Evolutionary conservation across 2,113 vertebrate genomes (phyloP), one percentile per base, ranked within the genome.

Genomic region (Hiodon alosoides): DNA sequence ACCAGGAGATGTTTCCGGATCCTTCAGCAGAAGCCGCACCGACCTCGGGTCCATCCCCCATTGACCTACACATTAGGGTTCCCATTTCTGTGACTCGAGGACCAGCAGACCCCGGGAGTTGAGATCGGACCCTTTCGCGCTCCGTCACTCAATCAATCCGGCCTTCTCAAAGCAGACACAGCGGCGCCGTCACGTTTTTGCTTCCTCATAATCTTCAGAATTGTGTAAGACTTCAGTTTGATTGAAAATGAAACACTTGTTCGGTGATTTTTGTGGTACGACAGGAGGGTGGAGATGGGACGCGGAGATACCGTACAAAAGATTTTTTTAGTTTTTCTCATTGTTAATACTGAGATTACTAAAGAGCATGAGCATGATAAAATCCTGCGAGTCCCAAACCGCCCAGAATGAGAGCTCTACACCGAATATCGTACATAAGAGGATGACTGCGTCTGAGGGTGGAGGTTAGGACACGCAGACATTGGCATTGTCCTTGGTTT

Each of bases 401-500:
- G 31, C 55, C 55, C 58, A 55, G 61, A 46, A 74, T 55, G 17
- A 57, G 61, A 65, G 64, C 47, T 54, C 68, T 47, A 68, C 73
- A 75, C 55, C 8, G 65, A 71, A 53, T 50, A 60, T 72, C 64
- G 10, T 69, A 73, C 69, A 72, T 50, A 75, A 59, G 51, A 78
- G 50, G 69, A 67, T 70, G 52, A 57, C 4, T 62, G 58, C 60
- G 46, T 79, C 31, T 79, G 80, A 82, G 79, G 77, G 77, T 82
- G 80, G 77, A 74, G 74, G 80, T 91, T 89, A 92, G 81, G 91
- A 90, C 60, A 90, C 87, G 84, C 95, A 95, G 79, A 96, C 93
- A 48, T 90, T 90, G 83, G 91, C 82, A 67, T 85, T 86, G 78
- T 96, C 95, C 87, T 96, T 97, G 90, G 85, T 92, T 83, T 97